A percentile compares a stretch with the other conserved stretches of the same genome.
Conservation (phyloP, 2,797 vertebrate genomes). For the Sebastiscus tertius region DNA sequence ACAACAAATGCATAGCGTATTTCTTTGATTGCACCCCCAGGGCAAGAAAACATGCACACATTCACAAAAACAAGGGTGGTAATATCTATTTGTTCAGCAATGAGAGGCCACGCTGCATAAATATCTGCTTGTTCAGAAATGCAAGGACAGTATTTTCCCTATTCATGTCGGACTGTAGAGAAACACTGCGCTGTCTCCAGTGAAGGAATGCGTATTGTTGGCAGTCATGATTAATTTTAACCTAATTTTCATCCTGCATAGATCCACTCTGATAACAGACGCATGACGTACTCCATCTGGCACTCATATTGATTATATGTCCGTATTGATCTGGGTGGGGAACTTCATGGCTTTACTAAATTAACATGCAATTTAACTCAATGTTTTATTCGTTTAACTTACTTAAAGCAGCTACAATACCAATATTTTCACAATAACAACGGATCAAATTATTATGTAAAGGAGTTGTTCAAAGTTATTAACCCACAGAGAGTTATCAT, state of each 20-base stretch:
- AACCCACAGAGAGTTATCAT: background rate
- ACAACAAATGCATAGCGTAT: background rate
- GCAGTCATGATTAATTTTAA: slow-evolving; percentile 43
- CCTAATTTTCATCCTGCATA: slow-evolving; percentile 25
- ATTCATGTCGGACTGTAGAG: background rate
- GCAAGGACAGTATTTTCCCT: background rate
- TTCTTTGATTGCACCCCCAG: background rate
- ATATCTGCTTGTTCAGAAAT: slow-evolving; percentile 20
- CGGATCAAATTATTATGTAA: background rate
- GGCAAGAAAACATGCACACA: background rate
- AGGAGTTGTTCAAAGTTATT: background rate
- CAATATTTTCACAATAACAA: background rate
- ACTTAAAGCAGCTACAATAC: background rate
- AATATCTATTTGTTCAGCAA: slow-evolving; percentile 1
- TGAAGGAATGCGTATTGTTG: slow-evolving; percentile 35
- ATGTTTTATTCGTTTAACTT: background rate
- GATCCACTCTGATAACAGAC: slow-evolving; percentile 46
- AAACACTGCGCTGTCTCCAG: background rate
- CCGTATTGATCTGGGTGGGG: slow-evolving; percentile 28
- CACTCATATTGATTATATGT: slow-evolving; percentile 51
- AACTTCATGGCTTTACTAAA: slow-evolving; percentile 18
- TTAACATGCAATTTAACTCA: background rate
- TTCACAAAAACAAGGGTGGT: background rate
- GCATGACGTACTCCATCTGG: slow-evolving; percentile 50
- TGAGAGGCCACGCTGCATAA: background rate